Conservation (phyloP, 2,888 invertebrate species). For the Clepsis dumicolana region DNA sequence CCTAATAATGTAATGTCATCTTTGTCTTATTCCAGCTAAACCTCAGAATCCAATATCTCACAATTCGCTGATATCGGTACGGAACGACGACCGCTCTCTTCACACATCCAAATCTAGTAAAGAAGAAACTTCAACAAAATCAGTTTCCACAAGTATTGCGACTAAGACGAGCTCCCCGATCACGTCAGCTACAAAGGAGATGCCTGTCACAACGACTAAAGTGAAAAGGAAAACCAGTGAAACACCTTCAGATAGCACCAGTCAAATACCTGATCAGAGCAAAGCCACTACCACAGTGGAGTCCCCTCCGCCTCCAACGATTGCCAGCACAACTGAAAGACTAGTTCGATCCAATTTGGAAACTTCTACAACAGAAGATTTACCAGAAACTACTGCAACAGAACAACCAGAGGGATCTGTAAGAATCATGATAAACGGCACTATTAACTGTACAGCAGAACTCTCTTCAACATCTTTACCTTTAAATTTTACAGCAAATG, state of each 20-base stretch:
- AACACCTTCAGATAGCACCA: conserved; percentile 48
- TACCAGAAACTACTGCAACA: conserved; percentile 54
- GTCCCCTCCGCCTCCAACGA: conserved; percentile 46
- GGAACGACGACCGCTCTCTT: conserved; percentile 65
- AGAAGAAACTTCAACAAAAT: conserved; percentile 62
- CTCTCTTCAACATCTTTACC: conserved; percentile 75
- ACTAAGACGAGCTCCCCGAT: conserved; percentile 57
- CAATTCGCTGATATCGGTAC: conserved; percentile 57
- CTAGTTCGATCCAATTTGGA: conserved; percentile 47
- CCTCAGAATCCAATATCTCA: conserved; percentile 49
- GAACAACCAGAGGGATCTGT: conserved; percentile 72
- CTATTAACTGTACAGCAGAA: conserved; percentile 79
- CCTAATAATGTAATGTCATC: not conserved
- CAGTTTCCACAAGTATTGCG: conserved; percentile 52
- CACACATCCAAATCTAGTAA: conserved; percentile 59
- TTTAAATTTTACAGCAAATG: conserved; percentile 61
- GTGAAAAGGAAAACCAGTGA: conserved; percentile 73
- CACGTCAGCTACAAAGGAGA: conserved; percentile 55
- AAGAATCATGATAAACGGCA: conserved; percentile 76
- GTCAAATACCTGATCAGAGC: conserved; percentile 45
- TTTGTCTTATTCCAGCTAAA: conserved; percentile 51
- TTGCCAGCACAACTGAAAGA: conserved; percentile 46
- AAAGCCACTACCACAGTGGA: conserved; percentile 50
- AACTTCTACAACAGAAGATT: conserved; percentile 47
- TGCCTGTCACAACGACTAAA: conserved; percentile 63